These are phyloP conservation scores for Aplysia californica DNA, from an alignment of 1,140 invertebrate genomes.

Conservation along the genomic window DNA sequence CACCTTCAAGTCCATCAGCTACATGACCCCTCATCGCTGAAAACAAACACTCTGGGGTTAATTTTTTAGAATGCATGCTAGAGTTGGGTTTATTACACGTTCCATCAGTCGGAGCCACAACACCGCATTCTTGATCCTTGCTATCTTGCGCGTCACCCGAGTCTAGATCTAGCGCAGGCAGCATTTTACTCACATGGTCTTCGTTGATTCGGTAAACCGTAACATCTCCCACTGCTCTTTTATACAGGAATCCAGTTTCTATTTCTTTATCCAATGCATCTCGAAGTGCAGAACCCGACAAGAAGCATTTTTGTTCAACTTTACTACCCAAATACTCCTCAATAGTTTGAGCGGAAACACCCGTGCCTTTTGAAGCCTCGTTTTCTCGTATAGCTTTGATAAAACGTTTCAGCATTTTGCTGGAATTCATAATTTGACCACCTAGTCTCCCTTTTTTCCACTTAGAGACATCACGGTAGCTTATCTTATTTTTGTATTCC, in stretches of 20 bases:
- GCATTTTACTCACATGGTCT: no score
- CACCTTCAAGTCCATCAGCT: no score
- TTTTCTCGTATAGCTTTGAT: conserved; percentile 16
- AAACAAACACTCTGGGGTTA: no score
- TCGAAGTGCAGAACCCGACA: conserved; percentile 18
- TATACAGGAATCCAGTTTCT: conserved; percentile 16
- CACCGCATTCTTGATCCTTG: no score
- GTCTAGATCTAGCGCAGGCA: no score
- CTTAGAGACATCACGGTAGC: conserved; percentile 27
- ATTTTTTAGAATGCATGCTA: no score
- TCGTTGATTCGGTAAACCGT: no score
- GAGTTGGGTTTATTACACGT: no score
- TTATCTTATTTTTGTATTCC: conserved; percentile 27
- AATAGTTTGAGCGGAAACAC: conserved; percentile 16
- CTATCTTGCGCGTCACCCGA: no score
- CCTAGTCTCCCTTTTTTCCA: conserved; percentile 27
- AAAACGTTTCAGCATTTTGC: conserved; percentile 22
- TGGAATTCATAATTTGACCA: conserved; percentile 25
- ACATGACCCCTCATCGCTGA: no score
- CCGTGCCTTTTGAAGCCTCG: conserved; percentile 26
- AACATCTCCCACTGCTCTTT: no score
- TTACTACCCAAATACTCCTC: conserved; percentile 16
- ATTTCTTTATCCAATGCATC: conserved; percentile 27
- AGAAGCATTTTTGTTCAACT: conserved; percentile 24
- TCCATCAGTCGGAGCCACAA: no score